Evolutionary conservation across 2,113 vertebrate species (phyloP), one percentile per base, ranked within the genome.

Genomic region (Phoxinus phoxinus): DNA sequence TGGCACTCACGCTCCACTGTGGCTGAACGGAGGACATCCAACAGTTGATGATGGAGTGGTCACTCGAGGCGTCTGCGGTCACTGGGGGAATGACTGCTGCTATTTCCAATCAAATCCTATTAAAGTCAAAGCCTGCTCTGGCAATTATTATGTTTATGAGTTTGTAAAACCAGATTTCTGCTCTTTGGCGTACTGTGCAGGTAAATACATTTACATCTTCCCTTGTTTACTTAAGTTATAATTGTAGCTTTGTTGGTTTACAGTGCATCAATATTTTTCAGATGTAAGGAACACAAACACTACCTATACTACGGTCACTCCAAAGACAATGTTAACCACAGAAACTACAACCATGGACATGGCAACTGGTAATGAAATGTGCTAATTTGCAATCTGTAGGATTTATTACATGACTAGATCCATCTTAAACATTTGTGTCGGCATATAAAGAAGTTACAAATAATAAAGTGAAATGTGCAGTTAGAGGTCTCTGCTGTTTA

Each of bases 101-200:
- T 8, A 23, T 23, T 56, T 56, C 53, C 6, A 8, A 56, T 10
- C 78, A 8, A 51, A 44, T 37, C 74, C 80, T 1, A 81, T 88
- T 41, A 67, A 44, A 72, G 81, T 88, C 25, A 86, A 86, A 69
- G 87, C 84, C 19, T 88, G 87, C 23, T 67, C 80, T 6, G 84
- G 75, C 25, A 56, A 79, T 65, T 88, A 84, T 58, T 86, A 77
- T 73, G 87, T 88, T 9, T 88, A 88, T 48, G 84, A 88, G 23
- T 79, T 88, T 84, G 41, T 75, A 7, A 9, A 46, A 4, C 65
- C 87, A 48, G 2, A 0, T 56, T 12, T 17, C 58, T 88, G 85
- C 44, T 21, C 35, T 37, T 41, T 84, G 58, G 85, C 78, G 0
- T 88, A 88, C 56, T 88, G 87, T 53, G 81, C 87, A 84, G 87